phyloP scores from a whole-genome alignment of 2,797 vertebrate genomes.

The Psittacula echo region DNA sequence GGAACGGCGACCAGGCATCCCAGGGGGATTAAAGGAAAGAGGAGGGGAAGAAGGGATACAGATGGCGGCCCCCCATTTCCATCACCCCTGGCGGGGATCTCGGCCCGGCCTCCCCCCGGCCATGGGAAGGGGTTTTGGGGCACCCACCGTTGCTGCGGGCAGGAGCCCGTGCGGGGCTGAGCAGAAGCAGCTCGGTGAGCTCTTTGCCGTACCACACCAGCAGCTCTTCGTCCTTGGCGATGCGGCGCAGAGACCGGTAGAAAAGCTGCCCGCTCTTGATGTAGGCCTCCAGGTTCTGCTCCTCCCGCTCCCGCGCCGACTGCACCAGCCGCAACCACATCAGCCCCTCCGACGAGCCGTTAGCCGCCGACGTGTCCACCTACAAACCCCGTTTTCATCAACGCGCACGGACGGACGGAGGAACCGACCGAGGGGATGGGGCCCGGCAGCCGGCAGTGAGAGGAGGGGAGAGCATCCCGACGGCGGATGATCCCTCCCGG shows the following conservation, averaged over 20 bases:
- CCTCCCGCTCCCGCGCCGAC: conserved; percentile 92
- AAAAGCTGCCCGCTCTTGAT: conserved; percentile 97
- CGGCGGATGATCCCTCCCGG: not conserved
- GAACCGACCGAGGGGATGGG: not conserved
- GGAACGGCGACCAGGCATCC: too few species aligned
- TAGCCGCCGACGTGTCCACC: conserved; percentile 96
- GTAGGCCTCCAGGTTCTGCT: conserved; percentile 97
- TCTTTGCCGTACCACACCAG: conserved; percentile 98
- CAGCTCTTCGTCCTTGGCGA: conserved; percentile 96
- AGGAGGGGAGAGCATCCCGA: not conserved
- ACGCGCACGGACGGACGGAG: not conserved
- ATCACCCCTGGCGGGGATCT: not conserved
- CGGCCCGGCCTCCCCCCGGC: not conserved
- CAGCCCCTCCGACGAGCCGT: conserved; percentile 91
- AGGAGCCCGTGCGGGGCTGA: conserved; percentile 78
- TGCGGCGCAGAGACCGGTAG: conserved; percentile 92
- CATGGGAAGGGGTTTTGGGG: not conserved
- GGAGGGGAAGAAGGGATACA: not conserved
- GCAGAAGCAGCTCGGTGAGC: conserved; percentile 90
- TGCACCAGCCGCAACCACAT: conserved; percentile 97
- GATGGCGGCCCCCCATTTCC: not conserved
- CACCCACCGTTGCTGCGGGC: conserved; percentile 86
- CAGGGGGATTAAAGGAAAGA: not conserved
- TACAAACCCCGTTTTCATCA: conserved; percentile 30
- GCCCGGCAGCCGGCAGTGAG: not conserved